These are phyloP conservation scores for Leuctra nigra DNA, from an alignment of 2,888 invertebrate species.

Conservation along the genomic window DNA sequence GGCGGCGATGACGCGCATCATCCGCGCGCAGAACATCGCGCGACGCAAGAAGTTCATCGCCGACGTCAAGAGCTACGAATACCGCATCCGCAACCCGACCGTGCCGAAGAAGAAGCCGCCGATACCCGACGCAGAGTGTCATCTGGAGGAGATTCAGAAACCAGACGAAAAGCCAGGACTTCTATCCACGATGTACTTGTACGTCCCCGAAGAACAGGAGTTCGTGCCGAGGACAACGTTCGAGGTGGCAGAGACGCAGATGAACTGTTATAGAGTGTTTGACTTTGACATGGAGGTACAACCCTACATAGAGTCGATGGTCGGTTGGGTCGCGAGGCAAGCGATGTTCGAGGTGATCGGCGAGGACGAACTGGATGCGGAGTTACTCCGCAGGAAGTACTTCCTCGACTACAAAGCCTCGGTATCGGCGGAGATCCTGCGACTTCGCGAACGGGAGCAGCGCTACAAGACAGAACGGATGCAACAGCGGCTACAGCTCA, in stretches of 20 bases:
- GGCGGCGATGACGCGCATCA: too few relatives aligned
- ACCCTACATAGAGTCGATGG: slow-evolving; percentile 80
- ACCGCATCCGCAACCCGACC: too few relatives aligned
- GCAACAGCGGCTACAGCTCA: slow-evolving; percentile 64
- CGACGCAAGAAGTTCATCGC: too few relatives aligned
- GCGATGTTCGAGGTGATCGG: slow-evolving; percentile 83
- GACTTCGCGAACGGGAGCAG: slow-evolving; percentile 71
- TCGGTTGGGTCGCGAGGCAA: slow-evolving; percentile 85
- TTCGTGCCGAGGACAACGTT: too few relatives aligned
- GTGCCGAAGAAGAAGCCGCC: too few relatives aligned
- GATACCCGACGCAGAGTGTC: too few relatives aligned
- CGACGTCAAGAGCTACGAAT: too few relatives aligned
- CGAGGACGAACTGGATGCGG: slow-evolving; percentile 80
- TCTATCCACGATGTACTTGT: too few relatives aligned
- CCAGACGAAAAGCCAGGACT: too few relatives aligned
- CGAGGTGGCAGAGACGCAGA: slow-evolving; percentile 82
- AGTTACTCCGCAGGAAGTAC: slow-evolving; percentile 69
- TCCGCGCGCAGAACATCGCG: too few relatives aligned
- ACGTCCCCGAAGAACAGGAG: too few relatives aligned
- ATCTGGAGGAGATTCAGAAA: too few relatives aligned
- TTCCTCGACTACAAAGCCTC: slow-evolving; percentile 66
- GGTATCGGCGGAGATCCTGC: slow-evolving; percentile 73
- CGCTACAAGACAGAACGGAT: slow-evolving; percentile 54
- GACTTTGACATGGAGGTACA: slow-evolving; percentile 89
- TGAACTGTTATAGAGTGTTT: slow-evolving; percentile 86